Conservation (phyloP, 2,797 vertebrate species). For the Emys orbicularis region DNA sequence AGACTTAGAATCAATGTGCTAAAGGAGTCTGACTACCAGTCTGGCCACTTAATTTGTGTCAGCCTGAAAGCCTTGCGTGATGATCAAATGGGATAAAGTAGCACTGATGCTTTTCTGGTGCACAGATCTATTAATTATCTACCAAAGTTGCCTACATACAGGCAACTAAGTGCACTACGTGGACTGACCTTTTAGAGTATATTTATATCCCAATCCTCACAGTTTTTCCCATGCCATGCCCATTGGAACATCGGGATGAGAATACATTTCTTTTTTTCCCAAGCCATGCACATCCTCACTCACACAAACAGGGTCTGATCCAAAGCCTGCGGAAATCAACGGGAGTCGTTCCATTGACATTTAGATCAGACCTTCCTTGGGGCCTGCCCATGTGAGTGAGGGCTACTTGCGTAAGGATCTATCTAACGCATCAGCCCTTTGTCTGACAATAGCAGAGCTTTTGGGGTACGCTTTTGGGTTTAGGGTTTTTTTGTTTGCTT, state of each 20-base stretch:
- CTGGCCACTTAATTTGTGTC: neutral
- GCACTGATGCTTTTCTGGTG: neutral
- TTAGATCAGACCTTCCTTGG: neutral
- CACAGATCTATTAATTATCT: neutral
- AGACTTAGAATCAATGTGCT: neutral
- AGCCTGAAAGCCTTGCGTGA: neutral
- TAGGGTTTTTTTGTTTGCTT: too few species aligned
- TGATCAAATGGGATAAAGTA: neutral
- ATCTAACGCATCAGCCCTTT: neutral
- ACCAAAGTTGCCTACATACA: neutral
- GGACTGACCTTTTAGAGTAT: neutral
- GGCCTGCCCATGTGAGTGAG: neutral
- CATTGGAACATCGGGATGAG: neutral
- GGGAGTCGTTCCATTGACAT: neutral
- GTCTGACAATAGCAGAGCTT: too few species aligned
- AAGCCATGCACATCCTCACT: neutral
- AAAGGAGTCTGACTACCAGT: neutral
- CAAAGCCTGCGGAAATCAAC: neutral
- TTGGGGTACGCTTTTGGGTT: too few species aligned
- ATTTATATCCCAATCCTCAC: neutral
- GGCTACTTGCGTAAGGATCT: neutral
- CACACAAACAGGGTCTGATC: neutral
- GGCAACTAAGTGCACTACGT: neutral
- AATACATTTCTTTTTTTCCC: neutral
- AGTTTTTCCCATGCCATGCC: neutral